These are phyloP conservation scores for Lasioglossum oenotherae DNA, from an alignment of 2,888 invertebrate genomes.

Conservation along the genomic window DNA sequence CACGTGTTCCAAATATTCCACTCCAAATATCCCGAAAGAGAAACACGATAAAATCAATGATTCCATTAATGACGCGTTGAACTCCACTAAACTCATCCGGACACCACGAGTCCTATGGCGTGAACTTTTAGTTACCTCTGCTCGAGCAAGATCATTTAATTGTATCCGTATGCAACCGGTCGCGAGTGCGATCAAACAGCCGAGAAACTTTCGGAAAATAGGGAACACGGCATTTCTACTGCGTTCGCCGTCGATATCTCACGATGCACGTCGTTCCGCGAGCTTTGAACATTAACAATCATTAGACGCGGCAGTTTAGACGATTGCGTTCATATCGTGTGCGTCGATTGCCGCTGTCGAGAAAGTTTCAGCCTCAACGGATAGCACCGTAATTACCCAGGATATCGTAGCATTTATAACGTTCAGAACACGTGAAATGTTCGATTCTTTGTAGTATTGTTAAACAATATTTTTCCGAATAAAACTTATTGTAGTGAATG, in stretches of 20 bases:
- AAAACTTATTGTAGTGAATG: not conserved
- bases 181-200: slow-evolving; percentile 9
- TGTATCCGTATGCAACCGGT: not conserved
- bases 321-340: not conserved
- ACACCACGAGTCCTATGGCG: not conserved
- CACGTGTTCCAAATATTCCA: not conserved
- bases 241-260: not conserved
- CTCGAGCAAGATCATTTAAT: not conserved
- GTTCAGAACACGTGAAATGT: not conserved
- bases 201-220: slow-evolving; percentile 1
- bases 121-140: slow-evolving; percentile 11
- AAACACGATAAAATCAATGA: not conserved
- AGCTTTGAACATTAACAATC: not conserved
- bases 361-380: not conserved
- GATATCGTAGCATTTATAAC: not conserved
- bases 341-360: not conserved
- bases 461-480: not conserved
- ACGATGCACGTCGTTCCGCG: not conserved
- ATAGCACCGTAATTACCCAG: not conserved
- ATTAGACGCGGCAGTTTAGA: not conserved
- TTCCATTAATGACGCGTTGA: not conserved
- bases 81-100: slow-evolving; percentile 6
- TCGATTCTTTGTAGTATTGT: not conserved
- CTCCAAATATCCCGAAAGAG: not conserved
- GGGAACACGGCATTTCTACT: not conserved